phyloP scores from a whole-genome alignment of 2,888 invertebrate species.

The Xestia c-nigrum region DNA sequence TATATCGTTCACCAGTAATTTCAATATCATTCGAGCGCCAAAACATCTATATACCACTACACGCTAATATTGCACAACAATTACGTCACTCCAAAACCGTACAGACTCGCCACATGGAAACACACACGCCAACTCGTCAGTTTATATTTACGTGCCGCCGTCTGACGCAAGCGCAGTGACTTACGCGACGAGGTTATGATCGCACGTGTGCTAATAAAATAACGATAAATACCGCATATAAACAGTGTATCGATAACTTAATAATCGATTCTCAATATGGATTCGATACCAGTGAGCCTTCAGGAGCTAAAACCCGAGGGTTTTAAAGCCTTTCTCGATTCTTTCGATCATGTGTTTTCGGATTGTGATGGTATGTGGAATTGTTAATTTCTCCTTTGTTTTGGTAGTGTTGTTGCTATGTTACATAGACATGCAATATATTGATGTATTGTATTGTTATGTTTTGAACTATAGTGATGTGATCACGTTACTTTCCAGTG shows the following conservation, averaged over 20 bases:
- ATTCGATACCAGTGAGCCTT: conserved; percentile 79
- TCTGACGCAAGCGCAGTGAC: conserved; percentile 82
- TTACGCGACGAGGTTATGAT: conserved; percentile 73
- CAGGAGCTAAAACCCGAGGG: conserved; percentile 82
- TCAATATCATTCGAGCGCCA: background rate
- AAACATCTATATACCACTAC: background rate
- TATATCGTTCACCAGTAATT: background rate
- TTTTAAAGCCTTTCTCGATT: conserved; percentile 89
- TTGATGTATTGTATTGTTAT: background rate
- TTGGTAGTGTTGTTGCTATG: background rate
- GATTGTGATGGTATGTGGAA: conserved; percentile 93
- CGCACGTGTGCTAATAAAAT: conserved; percentile 75
- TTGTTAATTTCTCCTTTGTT: conserved; percentile 23
- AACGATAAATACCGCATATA: conserved; percentile 39
- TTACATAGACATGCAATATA: background rate
- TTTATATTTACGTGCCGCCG: conserved; percentile 73
- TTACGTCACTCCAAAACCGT: conserved; percentile 9
- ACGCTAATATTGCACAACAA: background rate
- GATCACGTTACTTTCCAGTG: background rate
- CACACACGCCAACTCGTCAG: conserved; percentile 56
- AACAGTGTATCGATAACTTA: conserved; percentile 49
- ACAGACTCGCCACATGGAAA: conserved; percentile 59
- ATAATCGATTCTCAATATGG: conserved; percentile 67
- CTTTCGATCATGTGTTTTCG: conserved; percentile 93
- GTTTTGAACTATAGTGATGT: background rate